These are phyloP conservation scores for Excalfactoria chinensis DNA, from an alignment of 2,113 vertebrate genomes.

Conservation along the genomic window DNA sequence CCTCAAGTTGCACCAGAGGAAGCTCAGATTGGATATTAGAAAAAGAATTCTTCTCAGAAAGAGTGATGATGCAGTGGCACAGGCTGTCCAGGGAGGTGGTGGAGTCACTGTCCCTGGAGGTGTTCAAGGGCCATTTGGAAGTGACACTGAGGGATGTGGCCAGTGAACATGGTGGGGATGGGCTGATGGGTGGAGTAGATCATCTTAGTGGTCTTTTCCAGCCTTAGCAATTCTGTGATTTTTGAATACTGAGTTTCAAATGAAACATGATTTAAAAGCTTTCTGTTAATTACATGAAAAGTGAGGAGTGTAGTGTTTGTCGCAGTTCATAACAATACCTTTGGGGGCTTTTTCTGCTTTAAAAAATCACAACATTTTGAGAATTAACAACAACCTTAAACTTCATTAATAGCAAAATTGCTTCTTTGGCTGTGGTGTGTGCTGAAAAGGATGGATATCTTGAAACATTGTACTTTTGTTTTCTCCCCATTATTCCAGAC, in stretches of 20 bases:
- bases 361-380: not conserved
- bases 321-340: not conserved
- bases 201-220: too few species aligned
- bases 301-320: not conserved
- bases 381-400: not conserved
- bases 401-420: not conserved
- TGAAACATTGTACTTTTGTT: not conserved
- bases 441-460: not conserved
- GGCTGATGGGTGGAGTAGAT: too few species aligned
- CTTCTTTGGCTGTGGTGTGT: not conserved
- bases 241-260: not conserved
- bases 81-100: too few species aligned
- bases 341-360: not conserved
- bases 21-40: too few species aligned
- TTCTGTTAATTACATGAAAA: not conserved
- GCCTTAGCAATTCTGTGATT: too few species aligned
- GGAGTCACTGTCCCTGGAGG: too few species aligned
- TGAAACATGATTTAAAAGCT: not conserved
- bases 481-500: not conserved
- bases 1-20: too few species aligned
- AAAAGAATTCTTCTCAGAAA: too few species aligned
- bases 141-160: too few species aligned
- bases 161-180: too few species aligned
- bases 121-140: too few species aligned
- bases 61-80: too few species aligned